Conservation (phyloP, 2,113 vertebrate species). For the Lota lota region DNA sequence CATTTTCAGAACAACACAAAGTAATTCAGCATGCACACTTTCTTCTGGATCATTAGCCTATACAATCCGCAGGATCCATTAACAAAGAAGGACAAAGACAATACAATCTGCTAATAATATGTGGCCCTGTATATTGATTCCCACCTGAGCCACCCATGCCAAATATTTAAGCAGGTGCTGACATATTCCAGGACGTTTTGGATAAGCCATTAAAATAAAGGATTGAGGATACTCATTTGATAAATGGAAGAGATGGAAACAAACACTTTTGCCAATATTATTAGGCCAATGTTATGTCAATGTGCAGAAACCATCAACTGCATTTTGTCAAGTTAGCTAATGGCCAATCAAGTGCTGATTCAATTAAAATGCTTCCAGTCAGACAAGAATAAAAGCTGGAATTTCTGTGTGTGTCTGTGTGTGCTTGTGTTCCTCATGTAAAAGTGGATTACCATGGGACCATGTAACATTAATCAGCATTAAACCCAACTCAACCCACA, state of each 20-base stretch:
- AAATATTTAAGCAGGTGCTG: too few species aligned
- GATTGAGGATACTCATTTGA: background rate
- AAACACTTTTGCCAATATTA: conserved; percentile 3
- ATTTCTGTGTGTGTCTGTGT: background rate
- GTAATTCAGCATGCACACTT: too few species aligned
- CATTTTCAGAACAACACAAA: too few species aligned
- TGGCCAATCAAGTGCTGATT: conserved; percentile 43
- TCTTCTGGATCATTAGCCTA: too few species aligned
- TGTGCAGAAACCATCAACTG: conserved; percentile 25
- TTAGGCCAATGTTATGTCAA: conserved; percentile 1
- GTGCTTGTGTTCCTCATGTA: conserved; percentile 3
- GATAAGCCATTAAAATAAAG: background rate
- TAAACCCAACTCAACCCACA: conserved; percentile 8
- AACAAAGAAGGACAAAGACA: too few species aligned
- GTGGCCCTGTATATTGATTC: too few species aligned
- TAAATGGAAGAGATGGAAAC: background rate
- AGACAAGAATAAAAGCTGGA: background rate
- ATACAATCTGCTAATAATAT: too few species aligned
- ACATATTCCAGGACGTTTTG: too few species aligned
- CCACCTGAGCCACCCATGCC: too few species aligned
- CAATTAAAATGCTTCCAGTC: conserved; percentile 22
- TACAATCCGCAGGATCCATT: too few species aligned
- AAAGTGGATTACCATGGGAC: background rate
- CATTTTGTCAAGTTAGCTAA: conserved; percentile 19
- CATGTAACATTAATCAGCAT: conserved; percentile 27